These are phyloP conservation scores for Anguilla japonica DNA, from an alignment of 2,113 vertebrate genomes.

Conservation along the genomic window DNA sequence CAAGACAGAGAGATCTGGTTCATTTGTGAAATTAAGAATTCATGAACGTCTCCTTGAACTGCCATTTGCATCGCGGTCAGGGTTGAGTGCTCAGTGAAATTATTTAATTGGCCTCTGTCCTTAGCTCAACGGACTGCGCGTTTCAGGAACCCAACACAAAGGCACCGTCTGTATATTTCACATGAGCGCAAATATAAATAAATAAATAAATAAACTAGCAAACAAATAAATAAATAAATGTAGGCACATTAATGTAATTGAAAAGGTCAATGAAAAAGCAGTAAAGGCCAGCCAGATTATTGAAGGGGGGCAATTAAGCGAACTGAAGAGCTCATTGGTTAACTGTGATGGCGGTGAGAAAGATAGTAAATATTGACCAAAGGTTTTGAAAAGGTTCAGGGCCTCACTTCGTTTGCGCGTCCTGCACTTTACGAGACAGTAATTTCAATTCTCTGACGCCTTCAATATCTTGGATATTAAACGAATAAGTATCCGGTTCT, in stretches of 20 bases:
- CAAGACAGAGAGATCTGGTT: conserved; percentile 57
- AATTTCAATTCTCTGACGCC: not conserved
- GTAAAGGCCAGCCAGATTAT: conserved; percentile 19
- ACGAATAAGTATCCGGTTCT: too few relatives aligned
- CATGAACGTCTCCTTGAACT: conserved; percentile 68
- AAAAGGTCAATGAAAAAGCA: conserved; percentile 15
- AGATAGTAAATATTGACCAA: not conserved
- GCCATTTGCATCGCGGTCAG: conserved; percentile 66
- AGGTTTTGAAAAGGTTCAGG: conserved; percentile 4
- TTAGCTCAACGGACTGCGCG: conserved; percentile 60
- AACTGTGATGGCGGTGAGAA: not conserved
- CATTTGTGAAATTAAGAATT: conserved; percentile 67
- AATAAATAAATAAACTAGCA: not conserved
- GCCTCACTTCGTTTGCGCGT: not conserved
- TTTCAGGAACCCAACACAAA: conserved; percentile 40
- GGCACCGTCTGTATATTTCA: conserved; percentile 38
- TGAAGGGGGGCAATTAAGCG: conserved; percentile 21
- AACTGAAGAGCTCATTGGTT: conserved; percentile 20
- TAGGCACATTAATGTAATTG: conserved; percentile 10
- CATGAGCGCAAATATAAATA: not conserved
- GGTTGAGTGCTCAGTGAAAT: conserved; percentile 67
- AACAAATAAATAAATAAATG: conserved; percentile 1
- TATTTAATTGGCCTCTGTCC: conserved; percentile 70
- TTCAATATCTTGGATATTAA: not conserved
- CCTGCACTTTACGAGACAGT: not conserved